These are phyloP conservation scores for Orthosia gothica DNA, from an alignment of 2,888 invertebrate genomes.

Conservation along the genomic window DNA sequence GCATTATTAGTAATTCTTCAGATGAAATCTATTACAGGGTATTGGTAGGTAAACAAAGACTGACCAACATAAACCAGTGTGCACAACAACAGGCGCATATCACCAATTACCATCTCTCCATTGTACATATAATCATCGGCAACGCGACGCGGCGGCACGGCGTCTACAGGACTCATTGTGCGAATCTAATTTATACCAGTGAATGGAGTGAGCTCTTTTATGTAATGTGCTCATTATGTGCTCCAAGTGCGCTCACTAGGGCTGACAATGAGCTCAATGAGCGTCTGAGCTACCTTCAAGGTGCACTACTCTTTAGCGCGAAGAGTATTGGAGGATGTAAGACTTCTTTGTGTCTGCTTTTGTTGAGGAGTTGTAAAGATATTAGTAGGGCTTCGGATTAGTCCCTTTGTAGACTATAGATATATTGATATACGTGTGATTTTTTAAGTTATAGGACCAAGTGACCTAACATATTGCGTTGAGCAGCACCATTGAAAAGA, in stretches of 20 bases:
- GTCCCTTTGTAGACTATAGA: not conserved
- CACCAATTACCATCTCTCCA: constrained; percentile 61
- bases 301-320: constrained; percentile 21
- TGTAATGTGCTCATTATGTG: constrained; percentile 82
- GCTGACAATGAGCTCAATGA: constrained; percentile 67
- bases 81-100: constrained; percentile 26
- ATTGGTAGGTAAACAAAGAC: constrained; percentile 13
- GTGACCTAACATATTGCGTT: not conserved
- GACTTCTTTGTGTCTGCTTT: constrained; percentile 13
- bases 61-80: constrained; percentile 34
- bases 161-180: constrained; percentile 73
- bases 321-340: constrained; percentile 18
- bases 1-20: not conserved
- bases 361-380: constrained; percentile 8
- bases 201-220: constrained; percentile 83
- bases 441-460: not conserved
- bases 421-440: not conserved
- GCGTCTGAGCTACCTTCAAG: not conserved
- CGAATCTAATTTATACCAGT: constrained; percentile 82
- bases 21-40: not conserved
- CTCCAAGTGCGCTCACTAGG: constrained; percentile 71
- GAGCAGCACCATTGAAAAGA: not conserved
- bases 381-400: constrained; percentile 5
- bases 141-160: constrained; percentile 32
- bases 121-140: constrained; percentile 68